Percentiles rank a stretch among this genome's conserved stretches.
phyloP scores from a whole-genome alignment of 2,797 vertebrate species.

The Astyanax mexicanus region DNA sequence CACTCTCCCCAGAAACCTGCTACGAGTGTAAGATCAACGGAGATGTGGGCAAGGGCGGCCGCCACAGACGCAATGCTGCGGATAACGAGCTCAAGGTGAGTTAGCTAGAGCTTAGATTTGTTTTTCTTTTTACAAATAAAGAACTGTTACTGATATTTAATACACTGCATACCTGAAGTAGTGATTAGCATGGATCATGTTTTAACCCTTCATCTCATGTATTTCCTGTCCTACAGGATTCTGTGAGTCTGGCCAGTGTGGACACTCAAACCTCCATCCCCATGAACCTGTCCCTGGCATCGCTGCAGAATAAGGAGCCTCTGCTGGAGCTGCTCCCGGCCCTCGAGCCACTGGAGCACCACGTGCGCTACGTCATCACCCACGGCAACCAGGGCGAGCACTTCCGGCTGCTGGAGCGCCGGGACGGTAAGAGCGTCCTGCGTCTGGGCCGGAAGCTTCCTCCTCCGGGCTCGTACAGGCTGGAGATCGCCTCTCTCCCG shows the following conservation, averaged over 20 bases:
- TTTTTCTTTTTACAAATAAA: too few species aligned
- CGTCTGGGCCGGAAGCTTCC: conserved; percentile 81
- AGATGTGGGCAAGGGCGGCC: conserved; percentile 79
- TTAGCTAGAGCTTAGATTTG: too few species aligned
- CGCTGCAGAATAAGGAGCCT: conserved; percentile 83
- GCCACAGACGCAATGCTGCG: conserved; percentile 79
- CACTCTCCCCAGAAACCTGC: conserved; percentile 88
- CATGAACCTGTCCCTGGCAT: conserved; percentile 83
- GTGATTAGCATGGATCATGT: too few species aligned
- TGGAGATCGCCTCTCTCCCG: conserved; percentile 88
- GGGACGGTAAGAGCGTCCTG: conserved; percentile 85
- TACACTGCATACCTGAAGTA: too few species aligned
- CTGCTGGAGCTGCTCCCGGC: conserved; percentile 90
- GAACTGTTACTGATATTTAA: too few species aligned
- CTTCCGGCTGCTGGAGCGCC: conserved; percentile 87
- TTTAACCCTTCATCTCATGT: conserved; percentile 1
- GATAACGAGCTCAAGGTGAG: conserved; percentile 77
- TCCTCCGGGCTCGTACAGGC: conserved; percentile 81
- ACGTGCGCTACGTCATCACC: conserved; percentile 85
- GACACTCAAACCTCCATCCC: conserved; percentile 84
- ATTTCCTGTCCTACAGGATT: conserved; percentile 62
- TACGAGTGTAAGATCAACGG: conserved; percentile 95
- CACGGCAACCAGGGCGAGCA: conserved; percentile 82
- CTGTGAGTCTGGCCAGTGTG: conserved; percentile 87
- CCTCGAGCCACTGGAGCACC: conserved; percentile 84